phyloP scores from a whole-genome alignment of 2,113 vertebrate species.

The Pelvicachromis taeniatus region DNA sequence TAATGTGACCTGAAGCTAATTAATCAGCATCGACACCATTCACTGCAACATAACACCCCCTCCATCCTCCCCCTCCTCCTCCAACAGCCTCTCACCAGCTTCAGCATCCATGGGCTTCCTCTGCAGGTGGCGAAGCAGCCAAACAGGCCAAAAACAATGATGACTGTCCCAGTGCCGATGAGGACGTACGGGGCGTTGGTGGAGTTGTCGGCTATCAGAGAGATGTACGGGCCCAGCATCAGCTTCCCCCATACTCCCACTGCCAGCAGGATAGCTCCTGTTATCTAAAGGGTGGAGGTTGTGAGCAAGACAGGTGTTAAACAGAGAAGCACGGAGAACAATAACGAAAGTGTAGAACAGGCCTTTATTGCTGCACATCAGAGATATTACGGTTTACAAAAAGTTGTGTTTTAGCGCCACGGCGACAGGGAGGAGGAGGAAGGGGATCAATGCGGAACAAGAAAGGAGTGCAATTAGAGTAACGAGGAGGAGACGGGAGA shows the following conservation, averaged over 20 bases:
- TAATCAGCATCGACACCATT: slow-evolving; percentile 11
- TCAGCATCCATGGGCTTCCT: slow-evolving; percentile 99
- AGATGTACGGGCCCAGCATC: slow-evolving; percentile 95
- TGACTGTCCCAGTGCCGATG: slow-evolving; percentile 94
- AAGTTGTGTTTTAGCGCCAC: slow-evolving; percentile 2
- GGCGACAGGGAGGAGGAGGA: neutral
- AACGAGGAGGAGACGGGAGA: slow-evolving; percentile 43
- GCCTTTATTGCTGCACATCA: slow-evolving; percentile 27
- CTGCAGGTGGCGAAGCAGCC: slow-evolving; percentile 98
- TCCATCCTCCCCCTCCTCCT: neutral
- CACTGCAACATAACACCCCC: neutral
- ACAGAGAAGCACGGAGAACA: neutral
- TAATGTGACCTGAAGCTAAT: slow-evolving; percentile 33
- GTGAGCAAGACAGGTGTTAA: neutral
- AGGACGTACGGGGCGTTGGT: slow-evolving; percentile 98
- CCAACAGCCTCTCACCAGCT: slow-evolving; percentile 82
- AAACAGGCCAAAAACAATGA: slow-evolving; percentile 95
- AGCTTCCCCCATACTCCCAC: slow-evolving; percentile 98
- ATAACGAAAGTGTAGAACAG: slow-evolving; percentile 23
- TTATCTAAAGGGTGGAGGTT: slow-evolving; percentile 79
- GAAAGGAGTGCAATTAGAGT: slow-evolving; percentile 54
- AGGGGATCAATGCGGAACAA: slow-evolving; percentile 58
- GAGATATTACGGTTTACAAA: slow-evolving; percentile 2
- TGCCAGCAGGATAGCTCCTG: slow-evolving; percentile 92
- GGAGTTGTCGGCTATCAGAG: slow-evolving; percentile 96